Conservation (phyloP, 2,888 invertebrate species). For the Ochropleura leucogaster region DNA sequence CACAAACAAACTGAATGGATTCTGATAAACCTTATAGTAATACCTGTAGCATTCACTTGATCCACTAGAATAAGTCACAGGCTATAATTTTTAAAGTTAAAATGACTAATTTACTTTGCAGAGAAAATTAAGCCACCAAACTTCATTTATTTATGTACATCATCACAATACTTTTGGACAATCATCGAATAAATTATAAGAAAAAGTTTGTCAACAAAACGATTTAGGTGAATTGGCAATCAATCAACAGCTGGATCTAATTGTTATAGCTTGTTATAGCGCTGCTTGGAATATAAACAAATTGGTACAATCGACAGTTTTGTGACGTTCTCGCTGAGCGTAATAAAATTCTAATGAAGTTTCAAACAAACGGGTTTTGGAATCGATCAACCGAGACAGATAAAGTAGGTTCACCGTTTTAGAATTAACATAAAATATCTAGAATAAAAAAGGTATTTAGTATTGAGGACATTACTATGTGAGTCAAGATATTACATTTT, state of each 20-base stretch:
- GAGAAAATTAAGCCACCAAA: neutral
- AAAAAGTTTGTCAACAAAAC: constrained; percentile 42
- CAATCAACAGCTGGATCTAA: constrained; percentile 26
- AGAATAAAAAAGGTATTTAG: constrained; percentile 15
- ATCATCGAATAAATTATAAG: constrained; percentile 2
- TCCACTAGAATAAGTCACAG: too few species aligned
- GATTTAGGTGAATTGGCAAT: constrained; percentile 44
- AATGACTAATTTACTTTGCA: too few species aligned
- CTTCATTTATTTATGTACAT: constrained; percentile 4
- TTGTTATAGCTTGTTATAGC: constrained; percentile 9
- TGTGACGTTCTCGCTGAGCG: constrained; percentile 22
- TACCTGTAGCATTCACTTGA: too few species aligned
- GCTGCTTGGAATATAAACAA: constrained; percentile 36
- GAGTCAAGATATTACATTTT: neutral
- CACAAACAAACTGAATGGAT: too few species aligned
- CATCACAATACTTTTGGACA: neutral
- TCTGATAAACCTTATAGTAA: too few species aligned
- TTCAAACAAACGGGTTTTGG: constrained; percentile 53
- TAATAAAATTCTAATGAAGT: constrained; percentile 45
- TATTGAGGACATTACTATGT: constrained; percentile 27
- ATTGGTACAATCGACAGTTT: constrained; percentile 24
- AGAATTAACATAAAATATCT: constrained; percentile 31
- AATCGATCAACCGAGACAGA: constrained; percentile 23
- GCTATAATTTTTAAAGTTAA: too few species aligned
- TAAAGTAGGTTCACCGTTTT: constrained; percentile 38